Evolutionary conservation across 2,888 invertebrate genomes (phyloP), one percentile per base, ranked within the genome.

Genomic region (Troides helena): DNA sequence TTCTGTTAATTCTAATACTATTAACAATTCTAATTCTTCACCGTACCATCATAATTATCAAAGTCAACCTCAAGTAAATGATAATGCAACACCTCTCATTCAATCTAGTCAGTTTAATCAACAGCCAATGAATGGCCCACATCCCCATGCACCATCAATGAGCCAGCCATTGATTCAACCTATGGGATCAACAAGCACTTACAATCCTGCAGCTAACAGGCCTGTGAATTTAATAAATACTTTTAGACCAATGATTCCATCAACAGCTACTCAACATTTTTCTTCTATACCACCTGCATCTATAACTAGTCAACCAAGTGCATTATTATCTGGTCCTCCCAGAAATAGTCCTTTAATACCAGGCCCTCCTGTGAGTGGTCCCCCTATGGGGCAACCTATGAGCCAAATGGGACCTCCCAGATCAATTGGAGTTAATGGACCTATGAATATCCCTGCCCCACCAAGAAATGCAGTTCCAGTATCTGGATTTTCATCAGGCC

Each of bases 91-190:
- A 73, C 89, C 92, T 72, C 85, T 91, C 66, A 80, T 87, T 75
- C 78, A 92, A 71, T 88, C 92, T 90, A 92, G 89, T 90, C 90
- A 89, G 76, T 81, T 79, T 73, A 86, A 77, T 74, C 89, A 87
- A 77, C 83, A 87, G 72, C 73, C 85, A 56, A 71, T 84, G 23
- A 92, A 90, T 83, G 90, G 90, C n/a, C 91, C 88, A 67, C 80
- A 74, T n/a, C 71, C 75, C 60, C 58, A 72, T 67, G 70, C 64
- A 18, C 67, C 73, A 46, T 65, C 71, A 60, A 67, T 76, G 70
- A 70, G 75, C 56, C 75, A 73, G 68, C 71, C 71, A 62, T 71
- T 78, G 39, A 78, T 74, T 71, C 82, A 79, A 69, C 79, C 77
- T 72, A 81, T 82, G 68, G 75, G 76, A 59, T 73, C 80, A 64